phyloP scores from a whole-genome alignment of 2,113 vertebrate species.

The Nestor notabilis region DNA sequence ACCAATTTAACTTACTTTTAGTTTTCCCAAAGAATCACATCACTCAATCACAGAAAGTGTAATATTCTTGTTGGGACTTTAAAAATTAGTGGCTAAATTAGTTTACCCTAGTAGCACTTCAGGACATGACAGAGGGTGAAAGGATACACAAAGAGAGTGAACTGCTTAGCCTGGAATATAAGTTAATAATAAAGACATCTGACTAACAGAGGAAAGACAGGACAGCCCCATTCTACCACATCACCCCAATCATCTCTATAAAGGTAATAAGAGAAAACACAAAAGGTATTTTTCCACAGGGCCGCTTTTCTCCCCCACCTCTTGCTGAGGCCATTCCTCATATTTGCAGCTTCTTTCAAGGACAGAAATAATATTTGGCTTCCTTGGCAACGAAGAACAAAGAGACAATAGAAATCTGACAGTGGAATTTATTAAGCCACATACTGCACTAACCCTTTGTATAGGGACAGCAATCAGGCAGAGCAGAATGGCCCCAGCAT shows the following conservation, averaged over 20 bases:
- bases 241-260: neutral
- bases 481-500: neutral
- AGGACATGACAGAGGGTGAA: neutral
- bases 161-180: neutral
- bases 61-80: neutral
- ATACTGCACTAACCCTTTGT: neutral
- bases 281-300: slow-evolving; percentile 11
- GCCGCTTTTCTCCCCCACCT: neutral
- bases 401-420: slow-evolving; percentile 51
- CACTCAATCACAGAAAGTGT: neutral
- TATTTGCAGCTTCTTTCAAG: slow-evolving; percentile 60
- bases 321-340: neutral
- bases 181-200: slow-evolving; percentile 47
- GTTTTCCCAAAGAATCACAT: neutral
- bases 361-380: slow-evolving; percentile 67
- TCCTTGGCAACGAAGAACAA: slow-evolving; percentile 63
- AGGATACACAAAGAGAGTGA: neutral
- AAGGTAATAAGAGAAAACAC: slow-evolving; percentile 1
- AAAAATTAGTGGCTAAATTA: neutral
- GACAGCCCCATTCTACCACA: neutral
- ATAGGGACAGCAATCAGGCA: neutral
- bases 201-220: slow-evolving; percentile 10
- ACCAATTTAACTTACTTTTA: neutral
- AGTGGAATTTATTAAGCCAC: slow-evolving; percentile 38
- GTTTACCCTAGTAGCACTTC: neutral